Evolutionary conservation across 2,797 vertebrate species (phyloP).

Genomic region (Diglossa cyanea): DNA sequence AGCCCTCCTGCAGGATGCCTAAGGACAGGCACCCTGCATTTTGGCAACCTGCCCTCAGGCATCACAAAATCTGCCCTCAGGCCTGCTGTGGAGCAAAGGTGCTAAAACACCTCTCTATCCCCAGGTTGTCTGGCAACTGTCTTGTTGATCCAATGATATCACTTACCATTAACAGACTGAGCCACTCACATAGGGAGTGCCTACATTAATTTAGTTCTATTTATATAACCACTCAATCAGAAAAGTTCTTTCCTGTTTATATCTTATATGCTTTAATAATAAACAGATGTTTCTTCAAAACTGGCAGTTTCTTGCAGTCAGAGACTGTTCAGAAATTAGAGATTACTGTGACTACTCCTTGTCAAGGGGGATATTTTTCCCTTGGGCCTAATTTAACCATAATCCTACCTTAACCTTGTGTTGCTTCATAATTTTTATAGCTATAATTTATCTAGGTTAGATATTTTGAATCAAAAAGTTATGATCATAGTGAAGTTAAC

Average conservation of each 20-base stretch:
- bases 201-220: not conserved
- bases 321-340: not conserved
- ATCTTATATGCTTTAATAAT: not conserved
- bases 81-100: not conserved
- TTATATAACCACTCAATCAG: not conserved
- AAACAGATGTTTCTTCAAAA: not conserved
- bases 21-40: not conserved
- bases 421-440: not conserved
- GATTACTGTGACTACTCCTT: not conserved
- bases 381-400: not conserved
- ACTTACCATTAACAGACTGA: not conserved
- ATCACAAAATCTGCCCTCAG: fast-evolving
- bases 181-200: fast-evolving
- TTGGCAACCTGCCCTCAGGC: too few relatives aligned
- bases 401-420: not conserved
- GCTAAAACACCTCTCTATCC: fast-evolving
- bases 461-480: not conserved
- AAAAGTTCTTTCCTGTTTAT: not conserved
- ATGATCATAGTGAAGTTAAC: not conserved
- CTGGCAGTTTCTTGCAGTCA: not conserved
- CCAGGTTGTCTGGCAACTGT: not conserved
- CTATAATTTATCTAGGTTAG: not conserved
- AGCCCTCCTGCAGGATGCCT: not conserved
- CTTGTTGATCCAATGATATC: not conserved
- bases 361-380: not conserved